Conservation (phyloP, 2,888 invertebrate species). For the Drosophila cognata region DNA sequence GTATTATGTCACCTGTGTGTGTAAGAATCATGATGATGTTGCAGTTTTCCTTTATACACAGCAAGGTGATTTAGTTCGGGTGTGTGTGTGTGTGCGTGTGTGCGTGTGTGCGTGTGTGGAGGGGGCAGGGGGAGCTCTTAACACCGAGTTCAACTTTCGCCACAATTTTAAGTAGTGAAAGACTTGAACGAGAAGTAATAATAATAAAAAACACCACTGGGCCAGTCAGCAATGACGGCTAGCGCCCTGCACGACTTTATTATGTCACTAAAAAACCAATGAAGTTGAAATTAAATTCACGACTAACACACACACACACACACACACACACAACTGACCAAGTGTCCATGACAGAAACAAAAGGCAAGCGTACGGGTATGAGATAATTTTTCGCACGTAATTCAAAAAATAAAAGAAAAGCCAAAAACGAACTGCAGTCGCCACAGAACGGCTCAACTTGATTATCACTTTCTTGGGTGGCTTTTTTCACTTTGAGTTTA, state of each 20-base stretch:
- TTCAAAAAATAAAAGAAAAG: constrained; percentile 52
- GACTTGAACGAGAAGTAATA: constrained; percentile 38
- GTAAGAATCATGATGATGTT: constrained; percentile 67
- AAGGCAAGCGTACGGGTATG: constrained; percentile 44
- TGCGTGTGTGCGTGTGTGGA: constrained; percentile 3
- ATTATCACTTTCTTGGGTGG: constrained; percentile 74
- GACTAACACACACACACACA: constrained; percentile 13
- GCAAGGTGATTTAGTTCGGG: constrained; percentile 6
- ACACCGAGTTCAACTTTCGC: constrained; percentile 55
- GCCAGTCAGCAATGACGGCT: constrained; percentile 30
- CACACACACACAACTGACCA: constrained; percentile 25
- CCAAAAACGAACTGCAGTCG: constrained; percentile 23
- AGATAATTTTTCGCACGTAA: constrained; percentile 73
- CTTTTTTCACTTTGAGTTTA: constrained; percentile 10
- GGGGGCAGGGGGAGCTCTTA: constrained; percentile 5
- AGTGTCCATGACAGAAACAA: constrained; percentile 50
- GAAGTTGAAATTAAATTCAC: constrained; percentile 51
- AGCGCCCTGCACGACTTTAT: constrained; percentile 52
- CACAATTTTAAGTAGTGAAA: constrained; percentile 36
- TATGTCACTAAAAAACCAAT: constrained; percentile 64
- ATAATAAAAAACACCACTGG: constrained; percentile 52
- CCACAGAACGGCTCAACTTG: constrained; percentile 69
- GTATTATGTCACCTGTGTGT: constrained; percentile 85
- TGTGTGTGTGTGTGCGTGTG: neutral
- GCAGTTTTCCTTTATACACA: constrained; percentile 52